A percentile compares a stretch with the other conserved stretches of the same genome.
phyloP scores from a whole-genome alignment of 2,888 invertebrate species.

The Erannis defoliaria region DNA sequence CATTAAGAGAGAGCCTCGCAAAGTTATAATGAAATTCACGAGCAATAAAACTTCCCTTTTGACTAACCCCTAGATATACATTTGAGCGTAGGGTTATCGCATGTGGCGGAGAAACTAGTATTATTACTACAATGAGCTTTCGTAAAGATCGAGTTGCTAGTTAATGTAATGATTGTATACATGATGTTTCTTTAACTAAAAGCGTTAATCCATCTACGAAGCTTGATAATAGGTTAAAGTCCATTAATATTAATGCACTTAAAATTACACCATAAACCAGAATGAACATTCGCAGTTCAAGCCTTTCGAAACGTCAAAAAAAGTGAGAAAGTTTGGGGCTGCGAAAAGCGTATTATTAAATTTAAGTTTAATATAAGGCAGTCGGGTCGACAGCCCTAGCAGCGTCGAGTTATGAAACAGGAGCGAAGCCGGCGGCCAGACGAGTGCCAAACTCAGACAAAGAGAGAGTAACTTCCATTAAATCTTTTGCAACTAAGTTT shows the following conservation, averaged over 20 bases:
- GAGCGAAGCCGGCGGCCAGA: conserved; percentile 69
- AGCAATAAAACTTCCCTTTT: conserved; percentile 85
- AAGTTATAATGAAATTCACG: conserved; percentile 86
- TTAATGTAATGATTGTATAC: background rate
- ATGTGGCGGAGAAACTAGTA: conserved; percentile 30
- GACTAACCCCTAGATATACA: conserved; percentile 83
- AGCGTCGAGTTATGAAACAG: conserved; percentile 72
- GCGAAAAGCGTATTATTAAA: background rate
- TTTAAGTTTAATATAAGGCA: conserved; percentile 15
- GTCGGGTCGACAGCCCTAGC: conserved; percentile 59
- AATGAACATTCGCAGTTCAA: background rate
- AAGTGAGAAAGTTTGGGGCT: conserved; percentile 28
- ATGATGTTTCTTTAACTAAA: background rate
- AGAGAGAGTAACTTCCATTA: conserved; percentile 84
- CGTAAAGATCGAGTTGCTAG: conserved; percentile 4
- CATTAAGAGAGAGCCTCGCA: conserved; percentile 76
- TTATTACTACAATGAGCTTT: conserved; percentile 33
- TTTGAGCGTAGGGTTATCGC: conserved; percentile 69
- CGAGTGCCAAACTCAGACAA: conserved; percentile 82
- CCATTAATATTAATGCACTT: background rate
- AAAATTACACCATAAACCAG: background rate
- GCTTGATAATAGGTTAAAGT: background rate
- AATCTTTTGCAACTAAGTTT: conserved; percentile 84
- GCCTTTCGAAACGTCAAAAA: conserved; percentile 14
- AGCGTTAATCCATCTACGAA: background rate